phyloP scores from a whole-genome alignment of 1,140 invertebrate species.

The Cepaea nemoralis region DNA sequence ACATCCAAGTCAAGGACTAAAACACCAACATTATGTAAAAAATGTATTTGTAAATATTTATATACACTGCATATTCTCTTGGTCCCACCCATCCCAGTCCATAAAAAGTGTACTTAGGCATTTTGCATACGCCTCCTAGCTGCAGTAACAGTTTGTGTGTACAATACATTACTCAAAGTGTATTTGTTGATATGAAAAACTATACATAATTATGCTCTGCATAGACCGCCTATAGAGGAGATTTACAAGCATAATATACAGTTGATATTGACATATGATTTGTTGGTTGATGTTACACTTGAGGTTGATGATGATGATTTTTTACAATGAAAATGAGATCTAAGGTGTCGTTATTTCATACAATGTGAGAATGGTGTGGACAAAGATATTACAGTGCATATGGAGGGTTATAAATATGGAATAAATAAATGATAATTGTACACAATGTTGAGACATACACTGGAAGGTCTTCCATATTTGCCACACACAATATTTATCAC shows the following conservation, averaged over 20 bases:
- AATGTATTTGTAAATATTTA: too few relatives aligned
- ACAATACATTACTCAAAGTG: background rate
- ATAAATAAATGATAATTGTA: conserved; percentile 11
- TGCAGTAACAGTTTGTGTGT: too few relatives aligned
- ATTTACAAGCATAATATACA: background rate
- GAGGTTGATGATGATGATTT: background rate
- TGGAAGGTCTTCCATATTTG: background rate
- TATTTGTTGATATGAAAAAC: background rate
- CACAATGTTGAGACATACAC: conserved; percentile 12
- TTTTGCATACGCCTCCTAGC: too few relatives aligned
- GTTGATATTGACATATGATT: background rate
- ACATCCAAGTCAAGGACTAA: too few relatives aligned
- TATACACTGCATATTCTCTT: too few relatives aligned
- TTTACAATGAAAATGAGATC: background rate
- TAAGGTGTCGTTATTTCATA: background rate
- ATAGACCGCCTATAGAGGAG: background rate
- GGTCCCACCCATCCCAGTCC: too few relatives aligned
- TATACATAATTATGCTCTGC: conserved; percentile 8
- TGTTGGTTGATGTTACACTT: too few relatives aligned
- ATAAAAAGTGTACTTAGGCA: too few relatives aligned
- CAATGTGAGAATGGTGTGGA: background rate
- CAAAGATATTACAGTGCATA: background rate
- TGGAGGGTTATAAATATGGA: background rate
- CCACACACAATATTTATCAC: background rate
- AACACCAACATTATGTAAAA: too few relatives aligned